These are phyloP conservation scores for Drosophila busckii DNA, from an alignment of 1,140 invertebrate genomes.

Conservation along the genomic window DNA sequence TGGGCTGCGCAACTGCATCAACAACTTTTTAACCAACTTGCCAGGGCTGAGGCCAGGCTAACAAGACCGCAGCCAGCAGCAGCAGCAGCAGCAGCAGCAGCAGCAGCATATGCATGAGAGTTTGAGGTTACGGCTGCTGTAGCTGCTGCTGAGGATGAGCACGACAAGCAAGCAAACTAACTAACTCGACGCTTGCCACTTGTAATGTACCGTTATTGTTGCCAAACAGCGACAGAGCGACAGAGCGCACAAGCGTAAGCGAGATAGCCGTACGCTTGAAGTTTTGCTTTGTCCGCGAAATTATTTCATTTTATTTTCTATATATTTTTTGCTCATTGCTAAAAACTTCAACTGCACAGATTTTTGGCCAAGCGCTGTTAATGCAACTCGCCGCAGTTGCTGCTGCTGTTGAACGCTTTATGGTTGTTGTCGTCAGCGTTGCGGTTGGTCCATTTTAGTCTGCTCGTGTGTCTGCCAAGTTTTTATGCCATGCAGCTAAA, in stretches of 20 bases:
- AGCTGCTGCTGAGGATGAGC: background rate
- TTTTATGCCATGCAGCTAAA: constrained; percentile 53
- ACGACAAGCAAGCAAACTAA: constrained; percentile 47
- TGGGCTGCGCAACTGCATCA: constrained; percentile 59
- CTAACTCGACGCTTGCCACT: constrained; percentile 65
- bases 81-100: background rate
- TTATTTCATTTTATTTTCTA: constrained; percentile 35
- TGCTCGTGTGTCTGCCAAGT: constrained; percentile 70
- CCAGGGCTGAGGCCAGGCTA: constrained; percentile 62
- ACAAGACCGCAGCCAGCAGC: constrained; percentile 50
- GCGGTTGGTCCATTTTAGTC: constrained; percentile 59
- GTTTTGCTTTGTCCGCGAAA: constrained; percentile 65
- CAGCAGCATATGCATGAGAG: background rate
- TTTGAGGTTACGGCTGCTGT: constrained; percentile 1
- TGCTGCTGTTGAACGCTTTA: constrained; percentile 60
- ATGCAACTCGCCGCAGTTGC: constrained; percentile 38
- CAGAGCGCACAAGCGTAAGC: background rate
- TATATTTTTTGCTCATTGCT: constrained; percentile 13
- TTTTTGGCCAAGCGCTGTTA: constrained; percentile 63
- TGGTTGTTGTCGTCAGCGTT: constrained; percentile 16
- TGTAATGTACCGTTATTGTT: constrained; percentile 66
- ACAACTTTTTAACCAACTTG: constrained; percentile 75
- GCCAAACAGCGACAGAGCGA: constrained; percentile 19
- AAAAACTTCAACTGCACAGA: constrained; percentile 61
- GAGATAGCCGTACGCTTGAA: background rate